Conservation (phyloP, 2,888 invertebrate genomes). For the Drosophila quinaria region DNA sequence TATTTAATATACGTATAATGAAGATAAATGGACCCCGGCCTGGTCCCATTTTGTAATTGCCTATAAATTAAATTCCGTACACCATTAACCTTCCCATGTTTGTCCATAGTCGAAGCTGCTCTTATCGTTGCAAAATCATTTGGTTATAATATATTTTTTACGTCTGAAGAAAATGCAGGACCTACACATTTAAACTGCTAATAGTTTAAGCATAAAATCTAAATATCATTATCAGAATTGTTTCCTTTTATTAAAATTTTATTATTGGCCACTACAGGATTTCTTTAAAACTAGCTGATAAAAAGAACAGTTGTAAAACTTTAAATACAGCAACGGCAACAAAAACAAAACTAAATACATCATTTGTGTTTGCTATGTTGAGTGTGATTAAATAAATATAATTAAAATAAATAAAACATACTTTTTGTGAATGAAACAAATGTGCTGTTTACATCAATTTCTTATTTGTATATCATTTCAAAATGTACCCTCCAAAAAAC, state of each 20-base stretch:
- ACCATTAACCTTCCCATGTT: conserved; percentile 18
- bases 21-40: conserved; percentile 11
- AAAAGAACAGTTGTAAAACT: conserved; percentile 65
- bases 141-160: conserved; percentile 51
- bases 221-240: conserved; percentile 28
- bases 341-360: conserved; percentile 43
- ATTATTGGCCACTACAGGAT: conserved; percentile 36
- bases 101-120: conserved; percentile 27
- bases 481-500: neutral
- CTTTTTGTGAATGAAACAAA: conserved; percentile 1
- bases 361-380: conserved; percentile 71
- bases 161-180: conserved; percentile 42
- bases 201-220: conserved; percentile 35
- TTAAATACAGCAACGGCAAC: conserved; percentile 48
- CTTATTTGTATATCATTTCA: neutral
- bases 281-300: conserved; percentile 55
- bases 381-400: conserved; percentile 78
- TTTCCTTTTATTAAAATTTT: conserved; percentile 12
- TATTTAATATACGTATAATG: conserved; percentile 18
- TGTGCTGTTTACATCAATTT: too few relatives aligned
- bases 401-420: conserved; percentile 60
- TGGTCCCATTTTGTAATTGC: conserved; percentile 33
- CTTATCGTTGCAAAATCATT: conserved; percentile 43
- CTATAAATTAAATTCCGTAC: conserved; percentile 31
- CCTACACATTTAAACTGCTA: conserved; percentile 29